A percentile compares a stretch with the other conserved stretches of the same genome.
Conservation (phyloP, 2,113 vertebrate species). For the Budorcas taxicolor region DNA sequence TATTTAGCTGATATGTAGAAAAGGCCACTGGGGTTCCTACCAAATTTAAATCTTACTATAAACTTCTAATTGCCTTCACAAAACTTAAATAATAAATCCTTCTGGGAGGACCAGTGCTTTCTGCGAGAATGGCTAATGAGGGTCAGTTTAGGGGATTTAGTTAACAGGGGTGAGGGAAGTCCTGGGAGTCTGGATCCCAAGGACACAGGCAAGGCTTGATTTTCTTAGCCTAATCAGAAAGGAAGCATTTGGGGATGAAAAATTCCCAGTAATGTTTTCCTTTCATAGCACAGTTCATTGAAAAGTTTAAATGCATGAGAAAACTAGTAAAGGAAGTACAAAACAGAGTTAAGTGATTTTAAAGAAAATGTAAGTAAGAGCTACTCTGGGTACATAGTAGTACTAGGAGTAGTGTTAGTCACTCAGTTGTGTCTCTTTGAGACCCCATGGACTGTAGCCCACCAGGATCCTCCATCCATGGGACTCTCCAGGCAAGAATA, state of each 20-base stretch:
- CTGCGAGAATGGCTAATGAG: constrained; percentile 16
- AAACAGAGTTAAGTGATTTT: neutral
- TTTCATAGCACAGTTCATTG: neutral
- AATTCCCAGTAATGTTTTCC: neutral
- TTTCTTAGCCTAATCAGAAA: constrained; percentile 12
- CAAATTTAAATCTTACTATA: constrained; percentile 38
- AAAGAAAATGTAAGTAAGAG: neutral
- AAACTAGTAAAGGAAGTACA: neutral
- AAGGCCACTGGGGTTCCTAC: neutral
- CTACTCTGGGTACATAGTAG: neutral
- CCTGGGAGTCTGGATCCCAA: neutral
- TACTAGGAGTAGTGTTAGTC: neutral
- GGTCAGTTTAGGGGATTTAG: neutral
- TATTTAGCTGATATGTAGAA: neutral
- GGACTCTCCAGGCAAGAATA: neutral
- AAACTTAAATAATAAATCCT: constrained; percentile 31
- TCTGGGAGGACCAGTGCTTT: neutral
- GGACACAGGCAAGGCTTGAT: neutral
- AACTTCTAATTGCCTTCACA: constrained; percentile 39
- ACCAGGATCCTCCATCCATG: neutral
- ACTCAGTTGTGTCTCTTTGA: neutral
- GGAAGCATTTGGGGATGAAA: neutral
- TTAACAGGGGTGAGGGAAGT: neutral
- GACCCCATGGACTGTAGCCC: neutral
- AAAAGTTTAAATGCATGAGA: constrained; percentile 9